phyloP scores from a whole-genome alignment of 2,888 invertebrate species.

The Brachylomia viminalis region DNA sequence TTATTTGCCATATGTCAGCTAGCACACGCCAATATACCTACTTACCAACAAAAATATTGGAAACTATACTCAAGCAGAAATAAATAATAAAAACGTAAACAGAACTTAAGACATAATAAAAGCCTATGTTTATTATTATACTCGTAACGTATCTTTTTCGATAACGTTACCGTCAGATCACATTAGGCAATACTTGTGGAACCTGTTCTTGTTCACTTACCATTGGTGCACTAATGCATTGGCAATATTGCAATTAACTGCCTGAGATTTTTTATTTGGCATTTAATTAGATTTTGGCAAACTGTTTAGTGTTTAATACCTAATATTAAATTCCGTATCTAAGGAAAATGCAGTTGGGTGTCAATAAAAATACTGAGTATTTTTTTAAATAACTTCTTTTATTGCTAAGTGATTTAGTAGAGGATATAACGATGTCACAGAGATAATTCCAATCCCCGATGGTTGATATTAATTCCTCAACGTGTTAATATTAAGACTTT shows the following conservation, averaged over 20 bases:
- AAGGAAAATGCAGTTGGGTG: not conserved
- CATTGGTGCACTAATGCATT: conserved; percentile 18
- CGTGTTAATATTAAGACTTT: not conserved
- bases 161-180: conserved; percentile 15
- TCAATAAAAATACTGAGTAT: too few relatives aligned
- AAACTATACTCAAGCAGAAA: too few relatives aligned
- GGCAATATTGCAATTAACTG: conserved; percentile 19
- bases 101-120: too few relatives aligned
- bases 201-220: conserved; percentile 36
- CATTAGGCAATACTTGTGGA: conserved; percentile 29
- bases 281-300: not conserved
- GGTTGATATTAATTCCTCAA: not conserved
- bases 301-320: not conserved
- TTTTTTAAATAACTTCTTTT: too few relatives aligned
- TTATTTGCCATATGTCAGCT: too few relatives aligned
- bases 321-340: not conserved
- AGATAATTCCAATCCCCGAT: not conserved
- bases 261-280: not conserved
- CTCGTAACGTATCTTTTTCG: conserved; percentile 18
- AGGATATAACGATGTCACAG: not conserved
- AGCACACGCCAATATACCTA: too few relatives aligned
- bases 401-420: not conserved
- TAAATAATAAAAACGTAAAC: too few relatives aligned
- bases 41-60: too few relatives aligned
- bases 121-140: conserved; percentile 16